These are phyloP conservation scores for Mactra quadrangularis DNA, from an alignment of 1,140 invertebrate species.

Conservation along the genomic window DNA sequence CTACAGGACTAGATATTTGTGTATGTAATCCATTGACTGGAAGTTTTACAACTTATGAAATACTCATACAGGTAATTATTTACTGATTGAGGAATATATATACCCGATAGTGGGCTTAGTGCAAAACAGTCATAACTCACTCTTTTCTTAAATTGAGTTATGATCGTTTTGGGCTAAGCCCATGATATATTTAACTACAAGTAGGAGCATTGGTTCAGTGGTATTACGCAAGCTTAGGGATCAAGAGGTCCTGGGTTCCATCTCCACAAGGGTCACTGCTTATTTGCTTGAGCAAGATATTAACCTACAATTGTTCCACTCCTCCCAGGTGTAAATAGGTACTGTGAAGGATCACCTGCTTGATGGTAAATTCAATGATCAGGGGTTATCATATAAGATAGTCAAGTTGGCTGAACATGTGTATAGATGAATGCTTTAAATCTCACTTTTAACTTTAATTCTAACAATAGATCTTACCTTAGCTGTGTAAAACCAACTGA, in stretches of 20 bases:
- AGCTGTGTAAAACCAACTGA: neutral
- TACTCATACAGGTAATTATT: slow-evolving; percentile 17
- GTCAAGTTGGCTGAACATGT: too few relatives aligned
- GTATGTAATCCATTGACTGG: slow-evolving; percentile 32
- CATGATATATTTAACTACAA: neutral
- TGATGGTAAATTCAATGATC: too few relatives aligned
- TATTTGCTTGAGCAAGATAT: too few relatives aligned
- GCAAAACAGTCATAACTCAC: too few relatives aligned
- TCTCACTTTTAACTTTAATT: neutral
- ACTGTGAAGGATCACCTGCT: too few relatives aligned
- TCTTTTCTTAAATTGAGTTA: too few relatives aligned
- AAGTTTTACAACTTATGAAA: slow-evolving; percentile 42
- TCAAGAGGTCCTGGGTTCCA: too few relatives aligned
- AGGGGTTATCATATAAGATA: too few relatives aligned
- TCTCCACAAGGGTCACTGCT: too few relatives aligned
- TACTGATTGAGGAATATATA: neutral
- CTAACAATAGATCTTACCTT: neutral
- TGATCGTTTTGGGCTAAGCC: too few relatives aligned
- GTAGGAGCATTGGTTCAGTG: neutral
- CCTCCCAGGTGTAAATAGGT: too few relatives aligned
- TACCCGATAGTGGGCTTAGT: neutral
- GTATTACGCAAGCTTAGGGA: neutral
- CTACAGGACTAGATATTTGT: slow-evolving; percentile 31
- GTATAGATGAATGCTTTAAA: neutral
- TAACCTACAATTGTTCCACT: too few relatives aligned